Evolutionary conservation across 2,113 vertebrate species (phyloP), one percentile per base, ranked within the genome.

Genomic region (Pogonocichla stellata): DNA sequence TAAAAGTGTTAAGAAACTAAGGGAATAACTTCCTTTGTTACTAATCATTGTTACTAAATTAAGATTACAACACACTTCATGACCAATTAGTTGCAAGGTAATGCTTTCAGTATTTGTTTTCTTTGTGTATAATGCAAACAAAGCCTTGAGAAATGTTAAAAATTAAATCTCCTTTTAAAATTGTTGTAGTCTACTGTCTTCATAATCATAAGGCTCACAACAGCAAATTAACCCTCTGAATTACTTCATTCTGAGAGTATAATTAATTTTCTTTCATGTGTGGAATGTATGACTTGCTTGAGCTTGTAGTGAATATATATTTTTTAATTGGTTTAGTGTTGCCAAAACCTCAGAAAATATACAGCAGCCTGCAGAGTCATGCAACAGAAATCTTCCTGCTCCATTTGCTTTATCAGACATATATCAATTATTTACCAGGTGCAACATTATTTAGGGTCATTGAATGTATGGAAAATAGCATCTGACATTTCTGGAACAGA

Each of bases 351-450:
- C 22, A 74, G 67, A 90, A 93, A 77, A 86, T 60, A 81, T 17
- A 65, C 8, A 60, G 86, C 66, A 90, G 20, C 24, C 67, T 81
- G 66, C 78, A 86, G 15, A 78, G 34, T 74, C 54, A 62, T 36
- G 45, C 29, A 72, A 69, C 19, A 81, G 88, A 84, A 73, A 73
- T 88, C 45, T 73, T 75, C 40, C 42, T 93, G 70, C 61, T 81
- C 50, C 62, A 73, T 85, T 96, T 94, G 33, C 60, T 88, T 87
- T 80, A 88, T 80, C 86, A 95, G 74, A 79, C 67, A 78, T 70
- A 17, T 57, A 92, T 93, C 65, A 93, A 88, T 95, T 93, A 97
- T 95, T 96, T 82, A 93, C 73, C 57, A 94, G 53, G 17, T 73
- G 42, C 65, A 92, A 26, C 94, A 72, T 53, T 54, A 66, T 85